Evolutionary conservation across 1,140 invertebrate species (phyloP).

Genomic region (Drosophila sturtevanti): DNA sequence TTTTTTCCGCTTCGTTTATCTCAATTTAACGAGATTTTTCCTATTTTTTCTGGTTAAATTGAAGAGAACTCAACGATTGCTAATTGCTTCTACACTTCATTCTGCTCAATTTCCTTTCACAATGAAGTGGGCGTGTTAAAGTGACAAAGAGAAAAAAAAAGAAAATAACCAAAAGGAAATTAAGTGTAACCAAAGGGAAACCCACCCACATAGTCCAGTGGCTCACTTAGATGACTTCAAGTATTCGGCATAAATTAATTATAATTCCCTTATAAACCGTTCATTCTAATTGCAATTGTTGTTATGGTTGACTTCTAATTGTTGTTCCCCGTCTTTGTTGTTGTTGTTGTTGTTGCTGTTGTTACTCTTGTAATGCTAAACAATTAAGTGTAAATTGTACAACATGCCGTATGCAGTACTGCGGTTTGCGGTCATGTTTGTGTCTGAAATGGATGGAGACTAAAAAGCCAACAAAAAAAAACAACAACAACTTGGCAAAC

Average conservation of each 20-base stretch:
- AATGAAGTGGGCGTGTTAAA: conserved; percentile 6
- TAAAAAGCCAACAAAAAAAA: background rate
- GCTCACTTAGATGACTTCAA: conserved; percentile 22
- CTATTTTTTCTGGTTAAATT: background rate
- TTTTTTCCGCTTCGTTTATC: background rate
- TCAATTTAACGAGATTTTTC: background rate
- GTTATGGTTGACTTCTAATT: conserved; percentile 21
- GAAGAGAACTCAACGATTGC: background rate
- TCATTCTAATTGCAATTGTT: conserved; percentile 30
- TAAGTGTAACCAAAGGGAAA: conserved; percentile 2
- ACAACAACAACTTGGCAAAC: conserved; percentile 4
- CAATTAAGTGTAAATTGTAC: conserved; percentile 56
- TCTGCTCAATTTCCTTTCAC: background rate
- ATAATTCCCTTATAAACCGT: conserved; percentile 34
- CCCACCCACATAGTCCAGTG: conserved; percentile 12
- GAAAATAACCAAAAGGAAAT: background rate
- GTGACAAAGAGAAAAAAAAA: conserved; percentile 6
- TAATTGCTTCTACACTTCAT: background rate
- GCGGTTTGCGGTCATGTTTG: conserved; percentile 31
- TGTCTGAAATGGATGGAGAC: conserved; percentile 7
- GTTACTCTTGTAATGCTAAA: conserved; percentile 38
- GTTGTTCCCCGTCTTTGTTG: conserved; percentile 12
- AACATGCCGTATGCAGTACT: conserved; percentile 43
- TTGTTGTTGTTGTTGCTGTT: conserved; percentile 10
- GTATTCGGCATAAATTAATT: conserved; percentile 48